Evolutionary conservation across 2,888 invertebrate species (phyloP), one percentile per base, ranked within the genome.

Genomic region (Lamellibrachia columna): DNA sequence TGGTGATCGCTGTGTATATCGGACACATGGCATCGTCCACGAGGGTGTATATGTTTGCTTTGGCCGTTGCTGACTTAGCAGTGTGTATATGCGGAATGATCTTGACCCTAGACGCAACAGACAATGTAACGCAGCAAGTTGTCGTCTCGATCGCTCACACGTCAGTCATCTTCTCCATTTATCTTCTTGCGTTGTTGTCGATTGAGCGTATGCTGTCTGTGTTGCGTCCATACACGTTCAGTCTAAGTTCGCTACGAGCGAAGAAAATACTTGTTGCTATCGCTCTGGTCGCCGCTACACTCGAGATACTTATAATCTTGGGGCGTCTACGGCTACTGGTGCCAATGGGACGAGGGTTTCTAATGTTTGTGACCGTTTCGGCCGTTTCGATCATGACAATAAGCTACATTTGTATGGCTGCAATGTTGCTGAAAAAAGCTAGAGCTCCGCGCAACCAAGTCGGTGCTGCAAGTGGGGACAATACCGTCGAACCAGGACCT

Each of bases 11-110:
- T 2, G 75, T 75, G 11, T 75, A 75, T 75, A 6, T 75, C 75
- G 75, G 75, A 75, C 22, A 22, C 22, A 75, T 75, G 75, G 15
- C 75, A n/a, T 75, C 75, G 22, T 75, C 75, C 22, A 75, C 75
- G 22, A 11, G 75, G 75, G 75, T 75, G 75, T 75, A 75, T 75
- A 75, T 75, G 75, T 75, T 75, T 75, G 75, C 75, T 75, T 75
- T 75, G 75, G 75, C 75, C 75, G 75, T 75, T 75, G 75, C 75
- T 4, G 75, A 75, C 75, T 22, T 75, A n/a, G 22, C 75, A 22
- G 75, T 15, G 22, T 75, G 75, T 4, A 75, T 75, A 4, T 75
- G 75, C 15, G 75, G 75, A 75, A 75, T 75, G 75, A n/a, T 75
- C 75, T 75, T 75, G 75, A 75, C 75, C 75, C 15, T 75, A n/a